Conservation (phyloP, 2,113 vertebrate genomes). For the Gorilla gorilla region DNA sequence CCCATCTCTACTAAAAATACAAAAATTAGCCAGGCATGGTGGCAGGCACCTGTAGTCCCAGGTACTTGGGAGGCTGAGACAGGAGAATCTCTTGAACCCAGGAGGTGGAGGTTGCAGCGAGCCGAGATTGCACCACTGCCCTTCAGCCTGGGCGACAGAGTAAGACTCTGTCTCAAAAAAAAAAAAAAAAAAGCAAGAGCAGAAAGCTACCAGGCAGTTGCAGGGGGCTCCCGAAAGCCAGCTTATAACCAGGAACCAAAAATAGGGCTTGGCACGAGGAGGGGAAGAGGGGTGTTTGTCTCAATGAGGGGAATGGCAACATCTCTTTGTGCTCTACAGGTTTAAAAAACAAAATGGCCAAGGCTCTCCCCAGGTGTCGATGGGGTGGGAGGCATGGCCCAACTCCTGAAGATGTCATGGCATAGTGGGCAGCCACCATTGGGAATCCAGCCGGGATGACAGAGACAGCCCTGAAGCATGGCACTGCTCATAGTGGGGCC, state of each 20-base stretch:
- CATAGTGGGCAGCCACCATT: not conserved
- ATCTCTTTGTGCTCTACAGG: not conserved
- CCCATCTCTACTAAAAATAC: no score
- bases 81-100: no score
- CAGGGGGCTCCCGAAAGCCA: not conserved
- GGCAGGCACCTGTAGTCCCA: no score
- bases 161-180: no score
- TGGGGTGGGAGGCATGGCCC: not conserved
- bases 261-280: not conserved
- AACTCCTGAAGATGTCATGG: not conserved
- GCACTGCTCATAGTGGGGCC: not conserved
- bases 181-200: not conserved
- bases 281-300: not conserved
- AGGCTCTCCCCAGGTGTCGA: not conserved
- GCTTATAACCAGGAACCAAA: not conserved
- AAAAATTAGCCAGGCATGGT: no score
- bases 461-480: not conserved
- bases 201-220: not conserved
- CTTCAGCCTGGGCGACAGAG: no score
- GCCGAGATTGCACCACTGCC: no score
- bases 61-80: no score
- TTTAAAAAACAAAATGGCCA: not conserved
- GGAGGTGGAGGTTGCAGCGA: no score
- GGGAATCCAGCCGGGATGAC: no score
- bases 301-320: not conserved